Percentiles rank a stretch among this genome's conserved stretches.
These are phyloP conservation scores for Panulirus ornatus DNA, from an alignment of 1,140 invertebrate genomes.

Conservation along the genomic window DNA sequence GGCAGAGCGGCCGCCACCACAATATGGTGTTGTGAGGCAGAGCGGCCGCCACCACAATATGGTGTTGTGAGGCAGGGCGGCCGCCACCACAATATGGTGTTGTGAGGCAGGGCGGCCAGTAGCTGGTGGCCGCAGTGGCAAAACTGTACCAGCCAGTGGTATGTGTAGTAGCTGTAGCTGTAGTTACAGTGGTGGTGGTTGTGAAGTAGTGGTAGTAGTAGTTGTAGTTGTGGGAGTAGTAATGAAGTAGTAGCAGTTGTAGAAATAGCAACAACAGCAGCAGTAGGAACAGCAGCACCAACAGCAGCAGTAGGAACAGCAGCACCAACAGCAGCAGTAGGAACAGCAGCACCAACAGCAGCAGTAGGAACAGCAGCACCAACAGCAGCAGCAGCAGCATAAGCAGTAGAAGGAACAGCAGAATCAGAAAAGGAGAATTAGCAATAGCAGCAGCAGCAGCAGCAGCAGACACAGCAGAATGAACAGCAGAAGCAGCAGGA, in stretches of 20 bases:
- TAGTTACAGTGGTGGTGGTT: too few species aligned
- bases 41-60: too few species aligned
- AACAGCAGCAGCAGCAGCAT: background rate
- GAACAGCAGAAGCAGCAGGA: background rate
- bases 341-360: background rate
- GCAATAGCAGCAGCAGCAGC: background rate
- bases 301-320: background rate
- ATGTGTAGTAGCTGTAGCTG: background rate
- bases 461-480: background rate
- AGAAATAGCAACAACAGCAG: background rate
- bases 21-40: too few species aligned
- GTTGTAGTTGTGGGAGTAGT: too few species aligned
- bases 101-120: too few species aligned
- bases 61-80: too few species aligned
- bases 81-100: too few species aligned
- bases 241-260: background rate
- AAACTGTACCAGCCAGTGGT: background rate
- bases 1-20: too few species aligned
- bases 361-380: background rate
- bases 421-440: background rate
- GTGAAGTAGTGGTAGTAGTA: too few species aligned
- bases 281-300: background rate
- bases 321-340: background rate
- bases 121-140: too few species aligned
- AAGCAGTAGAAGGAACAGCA: background rate